Base-by-base conservation (phyloP, 2,797 vertebrate species). In the Harpagifer antarcticus region DNA sequence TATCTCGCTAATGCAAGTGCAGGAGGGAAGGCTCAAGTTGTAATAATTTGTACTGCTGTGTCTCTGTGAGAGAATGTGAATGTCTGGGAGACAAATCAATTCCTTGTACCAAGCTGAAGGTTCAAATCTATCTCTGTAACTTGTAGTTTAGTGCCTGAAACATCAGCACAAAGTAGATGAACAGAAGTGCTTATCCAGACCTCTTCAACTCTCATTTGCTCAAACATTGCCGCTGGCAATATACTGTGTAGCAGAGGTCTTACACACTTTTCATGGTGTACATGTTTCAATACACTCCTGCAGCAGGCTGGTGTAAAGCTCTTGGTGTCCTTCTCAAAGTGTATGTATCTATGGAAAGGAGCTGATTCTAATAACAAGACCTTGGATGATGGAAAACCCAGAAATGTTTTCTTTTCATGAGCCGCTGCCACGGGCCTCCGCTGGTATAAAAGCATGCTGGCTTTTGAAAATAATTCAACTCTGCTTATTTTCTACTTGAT, bases 401-500 rank as follows among this genome's bases (percentile, higher is more conserved):
- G 89, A 87, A 78, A 84, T 92, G 87, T 94, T 89, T 91, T 91
- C 83, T 88, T 90, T 92, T 88, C 78, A 68, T 72, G 85, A 90
- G 79, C 86, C 14, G 78, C 88, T 72, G 82, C 87, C 84, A 81
- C 70, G 45, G 72, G 73, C 68, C 84, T 53, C 76, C 76, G 83
- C 82, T 11, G 80, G 71, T 71, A 88, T 91, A 89, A 92, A 90
- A 87, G 86, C 80, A 72, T 48, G 72, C 86, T 85, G 83, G 89
- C 87, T 89, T 91, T 92, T 90, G 75, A 90, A 93, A 92, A 88
- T 88, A 93, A 93, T 90, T 93, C 90, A 86, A 82, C 87, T 54
- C 84, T 84, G 88, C 90, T 92, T 91, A 92, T 92, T 94, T 94
- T 94, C 88, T 90, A 85, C 87, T 91, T 87, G 86, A 92, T 91